Evolutionary conservation across 2,888 invertebrate genomes (phyloP).

Genomic region (Drosophila robusta): DNA sequence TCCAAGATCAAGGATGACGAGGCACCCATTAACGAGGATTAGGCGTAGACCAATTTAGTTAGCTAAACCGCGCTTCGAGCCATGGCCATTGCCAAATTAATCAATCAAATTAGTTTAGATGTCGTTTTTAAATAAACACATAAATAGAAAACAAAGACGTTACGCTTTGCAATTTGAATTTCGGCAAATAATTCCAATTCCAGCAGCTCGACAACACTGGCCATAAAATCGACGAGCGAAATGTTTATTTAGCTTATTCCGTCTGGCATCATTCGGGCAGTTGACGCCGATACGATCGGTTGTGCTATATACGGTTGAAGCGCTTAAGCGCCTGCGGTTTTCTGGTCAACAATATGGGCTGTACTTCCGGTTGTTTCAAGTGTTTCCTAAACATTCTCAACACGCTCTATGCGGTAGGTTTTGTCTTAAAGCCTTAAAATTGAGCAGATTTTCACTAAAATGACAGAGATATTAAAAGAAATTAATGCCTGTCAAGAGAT

Average conservation of each 20-base stretch:
- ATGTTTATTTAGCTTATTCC: conserved; percentile 2
- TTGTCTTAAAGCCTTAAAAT: too few species aligned
- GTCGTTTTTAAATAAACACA: conserved; percentile 29
- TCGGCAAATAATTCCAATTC: conserved; percentile 15
- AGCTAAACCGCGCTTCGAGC: conserved; percentile 15
- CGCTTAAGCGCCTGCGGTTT: not conserved
- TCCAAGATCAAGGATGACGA: conserved; percentile 69
- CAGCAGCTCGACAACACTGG: conserved; percentile 50
- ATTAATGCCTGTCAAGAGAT: not conserved
- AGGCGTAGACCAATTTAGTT: conserved; percentile 20
- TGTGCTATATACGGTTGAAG: conserved; percentile 16
- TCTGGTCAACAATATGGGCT: conserved; percentile 66
- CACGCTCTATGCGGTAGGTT: conserved; percentile 73
- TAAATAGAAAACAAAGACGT: not conserved
- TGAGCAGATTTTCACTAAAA: too few species aligned
- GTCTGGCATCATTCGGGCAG: conserved; percentile 28
- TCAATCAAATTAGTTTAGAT: conserved; percentile 48
- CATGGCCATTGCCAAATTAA: conserved; percentile 35
- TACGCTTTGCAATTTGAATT: not conserved
- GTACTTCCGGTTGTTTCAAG: conserved; percentile 74
- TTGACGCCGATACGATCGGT: conserved; percentile 34
- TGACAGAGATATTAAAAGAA: too few species aligned
- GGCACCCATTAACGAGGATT: conserved; percentile 65
- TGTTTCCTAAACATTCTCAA: conserved; percentile 72
- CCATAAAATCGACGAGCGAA: conserved; percentile 1